These are phyloP conservation scores for Omphaloscelis lunosa DNA, from an alignment of 2,888 invertebrate species.

Conservation along the genomic window DNA sequence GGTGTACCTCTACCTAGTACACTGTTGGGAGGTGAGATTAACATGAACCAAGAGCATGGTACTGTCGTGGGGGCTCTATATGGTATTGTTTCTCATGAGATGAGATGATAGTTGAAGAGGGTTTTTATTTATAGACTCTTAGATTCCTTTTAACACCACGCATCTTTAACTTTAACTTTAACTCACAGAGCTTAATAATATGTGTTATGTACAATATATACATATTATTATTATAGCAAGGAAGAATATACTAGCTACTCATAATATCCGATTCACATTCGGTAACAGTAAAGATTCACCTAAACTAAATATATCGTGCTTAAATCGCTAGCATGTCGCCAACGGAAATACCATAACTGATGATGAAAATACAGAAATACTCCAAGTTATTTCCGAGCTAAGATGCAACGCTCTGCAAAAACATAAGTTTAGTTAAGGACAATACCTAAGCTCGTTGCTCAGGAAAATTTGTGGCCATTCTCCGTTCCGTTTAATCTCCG, in stretches of 20 bases:
- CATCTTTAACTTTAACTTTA: background rate
- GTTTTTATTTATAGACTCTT: background rate
- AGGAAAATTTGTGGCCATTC: background rate
- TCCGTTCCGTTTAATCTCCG: constrained; percentile 16
- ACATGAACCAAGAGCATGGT: constrained; percentile 20
- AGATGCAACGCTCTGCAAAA: constrained; percentile 4
- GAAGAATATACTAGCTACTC: background rate
- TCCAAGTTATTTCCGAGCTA: constrained; percentile 27
- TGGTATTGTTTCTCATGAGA: background rate
- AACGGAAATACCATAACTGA: constrained; percentile 45
- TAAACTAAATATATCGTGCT: constrained; percentile 42
- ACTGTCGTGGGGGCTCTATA: background rate
- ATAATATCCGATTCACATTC: background rate
- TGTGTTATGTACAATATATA: no score
- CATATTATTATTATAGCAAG: background rate
- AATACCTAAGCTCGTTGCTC: background rate
- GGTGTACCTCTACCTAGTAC: constrained; percentile 12
- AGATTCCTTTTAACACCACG: background rate
- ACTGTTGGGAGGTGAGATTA: constrained; percentile 35
- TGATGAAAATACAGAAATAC: constrained; percentile 44
- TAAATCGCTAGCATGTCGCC: constrained; percentile 25
- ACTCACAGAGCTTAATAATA: background rate
- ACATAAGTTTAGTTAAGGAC: background rate
- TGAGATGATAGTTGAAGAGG: background rate
- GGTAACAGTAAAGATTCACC: constrained; percentile 16